Evolutionary conservation across 1,140 invertebrate genomes (phyloP).

Genomic region (Harlomillsia oculata): DNA sequence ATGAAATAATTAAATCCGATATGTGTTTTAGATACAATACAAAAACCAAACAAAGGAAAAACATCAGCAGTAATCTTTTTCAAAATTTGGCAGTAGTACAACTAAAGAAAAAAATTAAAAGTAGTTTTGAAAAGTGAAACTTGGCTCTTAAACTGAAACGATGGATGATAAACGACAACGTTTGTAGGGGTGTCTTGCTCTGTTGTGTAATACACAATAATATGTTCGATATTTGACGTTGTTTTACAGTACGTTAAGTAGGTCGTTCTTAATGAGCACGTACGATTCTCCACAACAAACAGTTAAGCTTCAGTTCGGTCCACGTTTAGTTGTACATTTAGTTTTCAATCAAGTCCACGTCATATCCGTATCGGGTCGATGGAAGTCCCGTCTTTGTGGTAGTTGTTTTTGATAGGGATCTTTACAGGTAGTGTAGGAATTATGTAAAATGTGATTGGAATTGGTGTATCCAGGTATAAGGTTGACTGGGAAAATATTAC

Average conservation of each 20-base stretch:
- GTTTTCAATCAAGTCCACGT: constrained; percentile 15
- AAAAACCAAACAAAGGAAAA: no score
- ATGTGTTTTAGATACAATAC: no score
- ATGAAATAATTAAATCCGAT: no score
- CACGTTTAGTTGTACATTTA: not conserved
- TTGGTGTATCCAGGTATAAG: constrained; percentile 6
- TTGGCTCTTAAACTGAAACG: no score
- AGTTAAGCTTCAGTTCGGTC: constrained; percentile 6
- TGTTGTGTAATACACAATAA: constrained; percentile 1
- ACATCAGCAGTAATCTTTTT: no score
- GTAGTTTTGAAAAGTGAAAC: constrained; percentile 4
- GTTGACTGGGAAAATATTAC: not conserved
- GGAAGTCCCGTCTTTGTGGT: constrained; percentile 12
- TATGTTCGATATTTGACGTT: constrained; percentile 1
- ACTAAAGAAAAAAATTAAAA: no score
- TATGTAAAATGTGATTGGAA: constrained; percentile 11
- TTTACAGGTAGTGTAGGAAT: no score
- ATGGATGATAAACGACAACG: no score
- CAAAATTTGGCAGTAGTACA: no score
- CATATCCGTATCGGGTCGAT: constrained; percentile 10
- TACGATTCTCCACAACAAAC: constrained; percentile 6
- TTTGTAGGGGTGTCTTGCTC: constrained; percentile 4
- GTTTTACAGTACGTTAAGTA: not conserved
- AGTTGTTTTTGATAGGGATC: constrained; percentile 5
- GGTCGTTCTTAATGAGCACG: not conserved